Evolutionary conservation across 2,888 invertebrate genomes (phyloP).

Genomic region (Drosophila kokeensis): DNA sequence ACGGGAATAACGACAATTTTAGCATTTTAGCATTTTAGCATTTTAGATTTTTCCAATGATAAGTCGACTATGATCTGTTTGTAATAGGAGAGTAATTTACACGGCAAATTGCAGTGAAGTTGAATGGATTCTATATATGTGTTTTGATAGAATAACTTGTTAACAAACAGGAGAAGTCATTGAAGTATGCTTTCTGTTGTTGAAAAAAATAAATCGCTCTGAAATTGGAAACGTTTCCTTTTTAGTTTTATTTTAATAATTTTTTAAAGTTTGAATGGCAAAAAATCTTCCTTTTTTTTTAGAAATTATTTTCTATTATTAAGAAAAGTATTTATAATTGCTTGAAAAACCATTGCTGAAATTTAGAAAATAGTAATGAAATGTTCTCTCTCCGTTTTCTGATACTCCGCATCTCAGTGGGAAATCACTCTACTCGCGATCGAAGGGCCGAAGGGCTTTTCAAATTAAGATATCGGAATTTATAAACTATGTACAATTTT

Average conservation of each 20-base stretch:
- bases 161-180: neutral
- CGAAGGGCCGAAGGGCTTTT: too few species aligned
- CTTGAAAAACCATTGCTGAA: neutral
- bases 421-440: too few species aligned
- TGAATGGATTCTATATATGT: neutral
- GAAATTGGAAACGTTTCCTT: neutral
- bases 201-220: too few species aligned
- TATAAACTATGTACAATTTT: neutral
- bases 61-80: neutral
- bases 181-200: neutral
- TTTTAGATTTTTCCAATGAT: neutral
- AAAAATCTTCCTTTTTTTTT: neutral
- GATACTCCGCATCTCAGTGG: too few species aligned
- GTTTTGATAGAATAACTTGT: neutral
- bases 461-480: neutral
- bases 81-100: neutral
- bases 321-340: neutral
- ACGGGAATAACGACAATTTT: neutral
- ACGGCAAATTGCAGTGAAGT: neutral
- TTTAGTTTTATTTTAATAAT: neutral
- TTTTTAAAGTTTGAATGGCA: neutral
- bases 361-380: neutral
- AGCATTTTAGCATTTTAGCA: neutral
- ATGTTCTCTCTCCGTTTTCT: neutral
- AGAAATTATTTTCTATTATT: neutral